Conservation (phyloP, 2,113 vertebrate genomes). For the Alces alces region DNA sequence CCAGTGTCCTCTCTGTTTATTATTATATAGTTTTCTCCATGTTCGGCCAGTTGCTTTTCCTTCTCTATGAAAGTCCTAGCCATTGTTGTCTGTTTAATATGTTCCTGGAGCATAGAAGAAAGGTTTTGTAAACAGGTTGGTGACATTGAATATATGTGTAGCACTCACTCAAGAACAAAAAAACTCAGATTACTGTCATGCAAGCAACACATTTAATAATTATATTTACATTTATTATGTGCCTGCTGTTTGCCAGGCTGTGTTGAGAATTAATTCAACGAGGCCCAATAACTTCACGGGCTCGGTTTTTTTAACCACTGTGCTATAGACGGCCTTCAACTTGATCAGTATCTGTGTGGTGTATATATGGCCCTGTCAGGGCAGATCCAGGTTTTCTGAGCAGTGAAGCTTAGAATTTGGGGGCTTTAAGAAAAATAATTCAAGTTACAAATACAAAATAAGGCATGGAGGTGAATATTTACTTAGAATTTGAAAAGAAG, state of each 20-base stretch:
- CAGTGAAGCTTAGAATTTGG: not conserved
- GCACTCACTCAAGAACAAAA: not conserved
- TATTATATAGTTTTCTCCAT: not conserved
- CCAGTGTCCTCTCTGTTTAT: not conserved
- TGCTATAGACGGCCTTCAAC: not conserved
- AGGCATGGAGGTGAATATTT: not conserved
- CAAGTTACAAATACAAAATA: not conserved
- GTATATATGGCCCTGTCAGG: not conserved
- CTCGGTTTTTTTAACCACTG: not conserved
- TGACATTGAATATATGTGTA: not conserved
- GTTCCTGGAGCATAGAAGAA: not conserved
- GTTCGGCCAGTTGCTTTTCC: not conserved
- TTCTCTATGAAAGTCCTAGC: not conserved
- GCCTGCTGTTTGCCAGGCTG: not conserved
- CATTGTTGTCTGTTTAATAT: not conserved
- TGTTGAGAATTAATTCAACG: not conserved
- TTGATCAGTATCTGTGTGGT: not conserved
- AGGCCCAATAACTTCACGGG: not conserved
- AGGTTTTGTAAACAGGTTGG: not conserved
- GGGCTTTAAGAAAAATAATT: not conserved
- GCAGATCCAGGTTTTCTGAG: not conserved
- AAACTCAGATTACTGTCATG: not conserved
- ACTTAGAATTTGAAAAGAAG: slow-evolving; percentile 16
- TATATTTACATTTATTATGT: not conserved
- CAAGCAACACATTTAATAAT: not conserved